A percentile compares a stretch with the other conserved stretches of the same genome.
Evolutionary conservation across 2,888 invertebrate genomes (phyloP).

Genomic region (Dicranocentrus wangi): DNA sequence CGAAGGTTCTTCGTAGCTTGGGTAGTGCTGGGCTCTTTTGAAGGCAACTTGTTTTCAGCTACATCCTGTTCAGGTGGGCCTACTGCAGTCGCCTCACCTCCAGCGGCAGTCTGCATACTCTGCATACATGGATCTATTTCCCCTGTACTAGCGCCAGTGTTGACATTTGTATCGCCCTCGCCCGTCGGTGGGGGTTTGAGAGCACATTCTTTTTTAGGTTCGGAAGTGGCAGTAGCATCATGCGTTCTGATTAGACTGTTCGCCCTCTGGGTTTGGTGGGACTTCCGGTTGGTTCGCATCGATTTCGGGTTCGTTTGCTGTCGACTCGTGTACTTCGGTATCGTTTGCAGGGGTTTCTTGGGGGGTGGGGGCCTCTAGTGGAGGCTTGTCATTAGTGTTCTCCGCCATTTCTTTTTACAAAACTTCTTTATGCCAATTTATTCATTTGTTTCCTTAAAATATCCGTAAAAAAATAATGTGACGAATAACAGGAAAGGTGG

Average conservation of each 20-base stretch:
- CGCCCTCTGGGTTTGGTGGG: too few relatives aligned
- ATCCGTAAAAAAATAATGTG: too few relatives aligned
- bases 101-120: background rate
- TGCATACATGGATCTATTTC: constrained; percentile 32
- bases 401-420: too few relatives aligned
- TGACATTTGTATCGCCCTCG: background rate
- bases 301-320: too few relatives aligned
- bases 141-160: background rate
- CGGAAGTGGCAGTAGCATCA: too few relatives aligned
- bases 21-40: background rate
- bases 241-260: too few relatives aligned
- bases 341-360: too few relatives aligned
- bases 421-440: too few relatives aligned
- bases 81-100: constrained; percentile 1
- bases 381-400: background rate
- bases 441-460: too few relatives aligned
- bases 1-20: constrained; percentile 11
- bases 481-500: too few relatives aligned
- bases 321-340: too few relatives aligned
- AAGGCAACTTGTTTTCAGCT: background rate
- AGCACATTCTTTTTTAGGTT: background rate
- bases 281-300: too few relatives aligned
- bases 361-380: background rate
- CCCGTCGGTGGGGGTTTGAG: background rate
- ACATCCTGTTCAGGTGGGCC: constrained; percentile 1